These are phyloP conservation scores for Drosophila paranaensis DNA, from an alignment of 2,888 invertebrate species.

Conservation along the genomic window DNA sequence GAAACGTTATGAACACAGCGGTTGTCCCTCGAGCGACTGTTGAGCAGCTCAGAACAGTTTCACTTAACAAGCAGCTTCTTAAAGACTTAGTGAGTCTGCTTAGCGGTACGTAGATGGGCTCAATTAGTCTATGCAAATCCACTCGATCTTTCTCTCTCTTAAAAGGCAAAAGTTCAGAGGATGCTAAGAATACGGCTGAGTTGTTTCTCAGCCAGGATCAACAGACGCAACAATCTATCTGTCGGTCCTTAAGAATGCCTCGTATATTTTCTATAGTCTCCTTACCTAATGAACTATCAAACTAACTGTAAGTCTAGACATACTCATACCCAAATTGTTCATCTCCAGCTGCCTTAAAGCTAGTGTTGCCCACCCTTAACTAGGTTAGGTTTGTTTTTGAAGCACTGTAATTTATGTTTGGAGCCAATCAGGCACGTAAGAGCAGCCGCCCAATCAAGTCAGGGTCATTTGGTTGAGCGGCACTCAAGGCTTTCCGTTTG, in stretches of 20 bases:
- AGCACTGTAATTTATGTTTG: constrained; percentile 5
- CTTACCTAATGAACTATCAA: neutral
- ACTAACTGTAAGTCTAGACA: too few species aligned
- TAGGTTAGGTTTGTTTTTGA: neutral
- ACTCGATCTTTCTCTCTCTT: neutral
- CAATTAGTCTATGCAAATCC: neutral
- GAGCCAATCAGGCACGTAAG: constrained; percentile 5
- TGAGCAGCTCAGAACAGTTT: neutral
- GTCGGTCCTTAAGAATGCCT: too few species aligned
- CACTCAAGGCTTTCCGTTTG: constrained; percentile 32
- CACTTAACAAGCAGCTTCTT: neutral
- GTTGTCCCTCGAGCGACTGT: neutral
- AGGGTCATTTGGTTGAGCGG: constrained; percentile 1
- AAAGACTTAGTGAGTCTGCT: neutral
- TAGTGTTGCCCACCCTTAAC: neutral
- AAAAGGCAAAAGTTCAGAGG: too few species aligned
- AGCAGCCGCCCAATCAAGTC: constrained; percentile 14
- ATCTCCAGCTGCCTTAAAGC: neutral
- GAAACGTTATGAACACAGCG: constrained; percentile 4
- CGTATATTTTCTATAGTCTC: too few species aligned
- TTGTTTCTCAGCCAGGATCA: too few species aligned
- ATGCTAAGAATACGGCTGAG: too few species aligned
- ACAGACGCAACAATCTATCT: too few species aligned
- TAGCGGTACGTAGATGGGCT: neutral
- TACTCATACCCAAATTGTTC: neutral